Conservation (phyloP, 1,140 invertebrate species). For the Drosophila kanapiae region DNA sequence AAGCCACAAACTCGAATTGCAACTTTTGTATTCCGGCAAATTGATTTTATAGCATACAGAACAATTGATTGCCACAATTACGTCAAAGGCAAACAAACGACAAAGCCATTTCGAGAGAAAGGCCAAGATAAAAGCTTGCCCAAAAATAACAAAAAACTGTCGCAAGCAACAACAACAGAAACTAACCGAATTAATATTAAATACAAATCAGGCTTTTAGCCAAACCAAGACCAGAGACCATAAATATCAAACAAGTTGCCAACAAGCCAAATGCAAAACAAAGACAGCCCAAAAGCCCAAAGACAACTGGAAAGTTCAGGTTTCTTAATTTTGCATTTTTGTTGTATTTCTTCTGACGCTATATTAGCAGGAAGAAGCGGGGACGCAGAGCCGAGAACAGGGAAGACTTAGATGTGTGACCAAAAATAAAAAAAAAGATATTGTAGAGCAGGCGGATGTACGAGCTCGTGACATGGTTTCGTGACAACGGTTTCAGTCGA, state of each 20-base stretch:
- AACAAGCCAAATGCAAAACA: constrained; percentile 45
- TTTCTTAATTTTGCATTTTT: constrained; percentile 25
- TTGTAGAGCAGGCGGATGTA: constrained; percentile 39
- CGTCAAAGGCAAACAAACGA: constrained; percentile 50
- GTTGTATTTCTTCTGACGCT: constrained; percentile 47
- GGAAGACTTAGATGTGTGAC: constrained; percentile 43
- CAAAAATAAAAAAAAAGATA: not conserved
- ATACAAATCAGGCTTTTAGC: constrained; percentile 63
- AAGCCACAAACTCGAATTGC: constrained; percentile 65
- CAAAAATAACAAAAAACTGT: constrained; percentile 39
- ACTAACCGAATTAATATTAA: constrained; percentile 69
- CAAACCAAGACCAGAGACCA: constrained; percentile 68
- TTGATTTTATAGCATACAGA: constrained; percentile 30
- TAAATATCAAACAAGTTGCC: constrained; percentile 79
- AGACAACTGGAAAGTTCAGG: constrained; percentile 76
- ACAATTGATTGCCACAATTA: constrained; percentile 78
- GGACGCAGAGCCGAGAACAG: constrained; percentile 8
- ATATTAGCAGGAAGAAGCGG: constrained; percentile 12
- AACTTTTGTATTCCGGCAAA: constrained; percentile 38
- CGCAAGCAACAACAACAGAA: constrained; percentile 44
- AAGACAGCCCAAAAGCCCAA: constrained; percentile 36
- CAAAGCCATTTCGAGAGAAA: constrained; percentile 66
- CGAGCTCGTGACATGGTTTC: constrained; percentile 23
- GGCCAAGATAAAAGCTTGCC: constrained; percentile 49
- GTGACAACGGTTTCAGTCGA: not conserved